Conservation (phyloP, 2,888 invertebrate genomes). For the Deroplatys truncata region DNA sequence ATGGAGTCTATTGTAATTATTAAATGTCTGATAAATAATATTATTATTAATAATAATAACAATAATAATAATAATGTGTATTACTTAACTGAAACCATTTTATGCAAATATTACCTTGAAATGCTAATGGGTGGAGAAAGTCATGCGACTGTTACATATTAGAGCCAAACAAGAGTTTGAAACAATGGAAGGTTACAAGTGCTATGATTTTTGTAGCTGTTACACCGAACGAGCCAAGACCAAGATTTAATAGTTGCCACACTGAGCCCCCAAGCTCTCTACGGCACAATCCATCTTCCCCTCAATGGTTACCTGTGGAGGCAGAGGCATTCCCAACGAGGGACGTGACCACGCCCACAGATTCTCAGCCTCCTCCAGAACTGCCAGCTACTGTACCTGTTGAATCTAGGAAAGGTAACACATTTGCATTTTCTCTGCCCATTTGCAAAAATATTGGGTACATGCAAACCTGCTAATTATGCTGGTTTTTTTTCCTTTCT, state of each 20-base stretch:
- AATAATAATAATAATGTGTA: too few species aligned
- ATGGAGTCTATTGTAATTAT: too few species aligned
- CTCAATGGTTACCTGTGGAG: conserved; percentile 31
- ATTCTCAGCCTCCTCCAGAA: conserved; percentile 6
- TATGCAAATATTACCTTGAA: too few species aligned
- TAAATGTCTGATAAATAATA: too few species aligned
- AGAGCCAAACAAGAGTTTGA: too few species aligned
- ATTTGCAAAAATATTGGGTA: background rate
- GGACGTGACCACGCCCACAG: conserved; percentile 30
- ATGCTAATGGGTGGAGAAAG: too few species aligned
- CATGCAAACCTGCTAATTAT: background rate
- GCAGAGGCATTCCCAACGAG: conserved; percentile 37
- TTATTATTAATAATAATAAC: too few species aligned
- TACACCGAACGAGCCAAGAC: conserved; percentile 50
- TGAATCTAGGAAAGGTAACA: conserved; percentile 34
- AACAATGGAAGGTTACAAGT: background rate
- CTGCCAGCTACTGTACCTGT: conserved; percentile 19
- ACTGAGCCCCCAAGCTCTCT: conserved; percentile 44
- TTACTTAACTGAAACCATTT: too few species aligned
- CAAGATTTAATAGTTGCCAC: conserved; percentile 55
- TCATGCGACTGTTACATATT: too few species aligned
- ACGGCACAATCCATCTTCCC: conserved; percentile 18
- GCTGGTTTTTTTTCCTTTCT: background rate
- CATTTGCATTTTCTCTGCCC: background rate
- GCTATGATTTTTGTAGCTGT: conserved; percentile 44